Evolutionary conservation across 2,113 vertebrate genomes (phyloP), one percentile per base, ranked within the genome.

Genomic region (Potamarius usumacintae): DNA sequence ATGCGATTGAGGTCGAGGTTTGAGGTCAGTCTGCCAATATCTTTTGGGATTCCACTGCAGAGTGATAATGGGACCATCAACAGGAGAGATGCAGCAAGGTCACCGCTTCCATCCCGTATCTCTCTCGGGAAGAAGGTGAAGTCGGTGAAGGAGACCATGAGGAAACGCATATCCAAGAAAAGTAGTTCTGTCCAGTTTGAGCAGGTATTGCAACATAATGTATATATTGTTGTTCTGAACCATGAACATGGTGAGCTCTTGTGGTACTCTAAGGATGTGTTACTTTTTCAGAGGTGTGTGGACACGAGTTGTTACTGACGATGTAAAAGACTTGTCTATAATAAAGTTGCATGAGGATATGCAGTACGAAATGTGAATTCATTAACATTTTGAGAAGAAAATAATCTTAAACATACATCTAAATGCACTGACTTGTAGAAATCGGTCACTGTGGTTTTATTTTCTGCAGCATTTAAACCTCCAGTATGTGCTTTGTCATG

Each of bases 111-210:
- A 1, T 96, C 97, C 55, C 96, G 97, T 30, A 97, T 98, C 85
- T 99, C 97, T 85, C 94, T 99, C 55, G 97, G 98, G 57, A 99
- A 96, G 94, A 99, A 99, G 89, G 98, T 99, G 92, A 99, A 97
- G 88, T 99, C 98, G 0, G 98, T 99, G 89, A 97, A 97, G 90
- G 98, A 99, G 89, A 99, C 97, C 0, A 97, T 99, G 98, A 97
- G 96, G 93, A 99, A 98, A 91, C 97, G 97, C 91, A 99, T 99
- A 93, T 97, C 97, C 82, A 99, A 98, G 93, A 97, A 97, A 91
- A 97, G 97, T 25, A 96, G 96, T 91, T 94, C 93, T 74, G 95
- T 96, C 69, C 90, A 96, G 27, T 96, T 96, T 72, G 97, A 97
- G 72, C 98, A 99, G 96, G 98, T 97, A 86, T 53, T 22, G 15